Percentiles rank a stretch among this genome's conserved stretches.
Evolutionary conservation across 2,113 vertebrate species (phyloP).

Genomic region (Hippolais icterina): DNA sequence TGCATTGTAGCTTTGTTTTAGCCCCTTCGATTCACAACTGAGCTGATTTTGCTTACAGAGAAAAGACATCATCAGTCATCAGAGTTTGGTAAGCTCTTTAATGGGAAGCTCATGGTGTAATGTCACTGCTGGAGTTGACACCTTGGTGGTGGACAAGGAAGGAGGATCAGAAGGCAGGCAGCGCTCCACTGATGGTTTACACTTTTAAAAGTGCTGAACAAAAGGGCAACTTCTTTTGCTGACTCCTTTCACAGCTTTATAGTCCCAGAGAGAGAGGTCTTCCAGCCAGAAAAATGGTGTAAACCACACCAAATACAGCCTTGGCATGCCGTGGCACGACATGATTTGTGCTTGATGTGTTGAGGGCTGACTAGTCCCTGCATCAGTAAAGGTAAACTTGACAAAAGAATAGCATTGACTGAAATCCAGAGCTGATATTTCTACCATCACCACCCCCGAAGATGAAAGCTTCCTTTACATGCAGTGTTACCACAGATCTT

Average conservation of each 20-base stretch:
- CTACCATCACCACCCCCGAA: background rate
- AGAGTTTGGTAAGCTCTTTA: constrained; percentile 67
- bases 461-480: constrained; percentile 9
- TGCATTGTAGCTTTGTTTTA: background rate
- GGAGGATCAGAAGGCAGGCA: background rate
- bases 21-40: background rate
- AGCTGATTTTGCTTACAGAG: background rate
- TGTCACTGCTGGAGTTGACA: constrained; percentile 12
- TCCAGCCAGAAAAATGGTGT: constrained; percentile 18
- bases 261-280: constrained; percentile 37
- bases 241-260: constrained; percentile 46
- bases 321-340: background rate
- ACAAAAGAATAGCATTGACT: background rate
- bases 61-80: constrained; percentile 7
- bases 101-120: constrained; percentile 60
- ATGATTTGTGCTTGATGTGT: background rate
- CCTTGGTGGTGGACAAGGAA: background rate
- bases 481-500: background rate
- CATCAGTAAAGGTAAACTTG: background rate
- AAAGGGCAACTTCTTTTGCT: constrained; percentile 31
- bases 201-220: constrained; percentile 17
- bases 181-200: background rate
- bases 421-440: background rate
- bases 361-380: background rate
- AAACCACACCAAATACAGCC: background rate